These are phyloP conservation scores for Benitochromis conjunctus DNA, from an alignment of 2,113 vertebrate genomes.

Conservation along the genomic window DNA sequence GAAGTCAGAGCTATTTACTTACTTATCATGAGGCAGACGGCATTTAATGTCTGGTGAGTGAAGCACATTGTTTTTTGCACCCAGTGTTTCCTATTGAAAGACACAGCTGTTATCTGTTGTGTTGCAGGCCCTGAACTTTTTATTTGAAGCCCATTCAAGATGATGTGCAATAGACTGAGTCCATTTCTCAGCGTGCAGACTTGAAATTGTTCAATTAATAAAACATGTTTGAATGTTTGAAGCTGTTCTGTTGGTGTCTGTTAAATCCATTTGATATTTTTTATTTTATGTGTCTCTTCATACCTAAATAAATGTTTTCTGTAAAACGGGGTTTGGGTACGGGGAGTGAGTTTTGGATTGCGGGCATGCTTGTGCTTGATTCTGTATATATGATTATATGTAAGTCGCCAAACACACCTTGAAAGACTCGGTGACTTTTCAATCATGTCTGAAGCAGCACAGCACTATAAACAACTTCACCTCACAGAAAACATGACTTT, in stretches of 20 bases:
- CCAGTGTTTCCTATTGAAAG: not conserved
- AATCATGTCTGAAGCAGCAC: not conserved
- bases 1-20: not conserved
- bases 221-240: not conserved
- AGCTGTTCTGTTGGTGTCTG: not conserved
- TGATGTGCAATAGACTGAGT: not conserved
- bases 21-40: not conserved
- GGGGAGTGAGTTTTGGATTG: not conserved
- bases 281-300: not conserved
- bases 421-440: not conserved
- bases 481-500: not conserved
- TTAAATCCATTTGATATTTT: not conserved
- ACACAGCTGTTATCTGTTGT: not conserved
- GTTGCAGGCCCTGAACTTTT: not conserved
- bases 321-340: not conserved
- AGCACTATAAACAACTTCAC: accelerated
- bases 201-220: not conserved
- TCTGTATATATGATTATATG: not conserved
- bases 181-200: not conserved
- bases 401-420: not conserved
- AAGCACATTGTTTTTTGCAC: not conserved
- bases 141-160: not conserved
- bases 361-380: not conserved
- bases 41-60: not conserved
- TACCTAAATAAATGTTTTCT: not conserved